Base-by-base conservation (phyloP, 2,888 invertebrate genomes). In the Drosophila kuntzei region DNA sequence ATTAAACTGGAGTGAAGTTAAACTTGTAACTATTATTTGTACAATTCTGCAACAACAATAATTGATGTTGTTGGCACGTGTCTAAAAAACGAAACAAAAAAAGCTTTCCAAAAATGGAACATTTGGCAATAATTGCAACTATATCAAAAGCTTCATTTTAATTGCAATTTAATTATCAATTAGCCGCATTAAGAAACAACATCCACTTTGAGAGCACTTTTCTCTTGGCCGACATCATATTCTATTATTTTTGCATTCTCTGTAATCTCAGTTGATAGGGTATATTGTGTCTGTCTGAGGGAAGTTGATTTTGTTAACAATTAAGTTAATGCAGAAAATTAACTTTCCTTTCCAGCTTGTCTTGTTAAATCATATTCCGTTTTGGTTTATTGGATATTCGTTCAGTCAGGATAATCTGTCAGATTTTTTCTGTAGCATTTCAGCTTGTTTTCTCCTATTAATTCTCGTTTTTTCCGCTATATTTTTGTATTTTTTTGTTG, bases 1-100 rank as follows among this genome's bases (percentile, higher is more conserved):
- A 79, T 83, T 84, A 79, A 69, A 69, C 36, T 41, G 43, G 43
- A 57, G 39, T 57, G 47, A 67, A 79, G 65, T 55, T 69, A 49
- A 76, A 32, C 60, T 62, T 36, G 60, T 63, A 53, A 53, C 43
- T 58, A 20, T 50, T 60, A 41, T 63, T 68, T 16, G 44, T 41
- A 29, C 53, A 44, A 22, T 55, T 55, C 9, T n/a, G 27, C 36
- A 32, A 51, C 36, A 16, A 51, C 22, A 12, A 39, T 25, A 37
- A 51, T 37, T 25, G 37, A 11, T 71, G 51, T 47, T 36, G 34
- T 29, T 63, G 58, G 60, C 74, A 67, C 71, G 77, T 74, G 74
- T 57, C 57, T 18, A 14, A 41, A 44, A 32, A 53, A 22, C 18
- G 20, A 57, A 29, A 54, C 32, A 25, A 20, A 8, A 14, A 29